Evolutionary conservation across 2,888 invertebrate genomes (phyloP).

Genomic region (Lepidocyrtoides sp.): DNA sequence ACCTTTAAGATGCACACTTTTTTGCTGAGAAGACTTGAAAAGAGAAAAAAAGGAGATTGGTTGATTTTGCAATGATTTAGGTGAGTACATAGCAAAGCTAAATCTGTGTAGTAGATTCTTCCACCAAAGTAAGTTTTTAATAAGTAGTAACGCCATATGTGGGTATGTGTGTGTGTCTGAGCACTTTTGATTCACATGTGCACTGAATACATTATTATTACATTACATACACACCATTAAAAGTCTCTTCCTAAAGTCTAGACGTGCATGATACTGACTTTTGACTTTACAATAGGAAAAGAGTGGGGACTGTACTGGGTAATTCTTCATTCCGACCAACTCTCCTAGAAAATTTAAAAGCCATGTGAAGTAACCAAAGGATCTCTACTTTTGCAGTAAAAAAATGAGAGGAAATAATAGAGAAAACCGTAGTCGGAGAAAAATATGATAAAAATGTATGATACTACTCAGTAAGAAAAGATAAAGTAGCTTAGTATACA

Average conservation of each 20-base stretch:
- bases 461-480: background rate
- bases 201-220: constrained; percentile 58
- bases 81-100: background rate
- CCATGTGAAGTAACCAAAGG: constrained; percentile 42
- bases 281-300: background rate
- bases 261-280: constrained; percentile 32
- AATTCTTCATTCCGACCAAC: constrained; percentile 61
- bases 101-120: constrained; percentile 20
- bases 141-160: constrained; percentile 29
- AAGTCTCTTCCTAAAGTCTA: constrained; percentile 41
- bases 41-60: background rate
- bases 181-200: constrained; percentile 48
- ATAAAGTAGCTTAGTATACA: constrained; percentile 38
- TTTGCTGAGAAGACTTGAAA: background rate
- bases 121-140: background rate
- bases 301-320: background rate
- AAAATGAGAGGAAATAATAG: background rate
- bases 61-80: background rate
- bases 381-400: background rate
- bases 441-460: background rate
- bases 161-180: background rate
- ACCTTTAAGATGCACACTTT: background rate
- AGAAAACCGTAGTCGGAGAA: background rate
- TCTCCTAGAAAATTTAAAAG: constrained; percentile 54
- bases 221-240: constrained; percentile 59